Base-by-base conservation (phyloP, 2,113 vertebrate genomes). In the Fulica atra region DNA sequence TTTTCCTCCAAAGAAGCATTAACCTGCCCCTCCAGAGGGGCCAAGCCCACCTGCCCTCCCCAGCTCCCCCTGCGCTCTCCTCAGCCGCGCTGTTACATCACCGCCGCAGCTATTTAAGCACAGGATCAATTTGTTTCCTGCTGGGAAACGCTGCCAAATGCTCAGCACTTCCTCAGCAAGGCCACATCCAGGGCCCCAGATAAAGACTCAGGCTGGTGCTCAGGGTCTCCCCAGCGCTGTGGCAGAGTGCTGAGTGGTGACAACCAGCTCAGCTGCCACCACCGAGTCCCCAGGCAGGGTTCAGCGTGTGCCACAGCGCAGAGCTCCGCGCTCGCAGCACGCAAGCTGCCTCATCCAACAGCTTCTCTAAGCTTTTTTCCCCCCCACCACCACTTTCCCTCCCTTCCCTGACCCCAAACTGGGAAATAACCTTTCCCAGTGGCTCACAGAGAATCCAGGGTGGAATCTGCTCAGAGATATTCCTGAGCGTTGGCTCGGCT, bases 71-170 rank as follows among this genome's bases (percentile, higher is more conserved):
- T 28, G 24, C n/a, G 35, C 88, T 69, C 9, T 40, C 91, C 81
- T 33, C 80, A 59, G 69, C 91, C 24, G 29, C 14, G 71, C 66
- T 57, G 23, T 24, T 23, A 36, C 4, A 3, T 71, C 85, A 74
- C 64, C 29, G 1, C 51, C 46, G 68, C 2, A 84, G 95, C 92
- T 97, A 93, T 93, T 95, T 83, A 70, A 79, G 86, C 11, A 16
- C 80, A 74, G 57, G 83, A 92, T 81, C 36, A 4, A 79, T 64
- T 78, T 73, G 86, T 50, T 46, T 16, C 42, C 56, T 70, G 50
- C 1, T n/a, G n/a, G 6, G 9, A 83, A 92, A 70, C 2, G 35
- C 44, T 94, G 94, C 91, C 93, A 91, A 88, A 56, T 40, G 81
- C 78, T 94, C 33, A 76, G 85, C 84, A 50, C 61, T 81, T 80